Conservation (phyloP, 2,888 invertebrate genomes). For the Labia minor region DNA sequence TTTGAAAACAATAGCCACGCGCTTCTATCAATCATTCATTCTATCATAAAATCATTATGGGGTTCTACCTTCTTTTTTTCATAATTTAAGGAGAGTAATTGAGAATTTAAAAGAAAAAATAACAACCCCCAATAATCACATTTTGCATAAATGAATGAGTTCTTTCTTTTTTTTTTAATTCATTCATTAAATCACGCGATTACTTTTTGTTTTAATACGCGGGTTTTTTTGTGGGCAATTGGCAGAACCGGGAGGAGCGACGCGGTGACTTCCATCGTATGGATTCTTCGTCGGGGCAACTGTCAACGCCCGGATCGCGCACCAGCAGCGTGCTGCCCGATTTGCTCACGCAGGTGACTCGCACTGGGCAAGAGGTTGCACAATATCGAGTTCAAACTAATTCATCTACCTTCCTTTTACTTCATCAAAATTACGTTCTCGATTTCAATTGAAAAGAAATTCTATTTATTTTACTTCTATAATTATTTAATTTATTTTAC, state of each 20-base stretch:
- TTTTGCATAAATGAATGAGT: no score
- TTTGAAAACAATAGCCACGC: no score
- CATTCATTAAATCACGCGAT: no score
- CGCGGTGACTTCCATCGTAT: slow-evolving; percentile 45
- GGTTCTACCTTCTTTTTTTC: no score
- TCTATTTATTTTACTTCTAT: not conserved
- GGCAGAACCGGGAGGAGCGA: slow-evolving; percentile 29
- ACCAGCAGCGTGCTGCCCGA: slow-evolving; percentile 92
- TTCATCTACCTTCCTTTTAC: not conserved
- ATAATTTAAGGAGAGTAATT: no score
- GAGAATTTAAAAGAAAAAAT: no score
- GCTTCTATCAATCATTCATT: no score
- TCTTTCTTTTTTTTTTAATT: no score
- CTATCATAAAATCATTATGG: no score
- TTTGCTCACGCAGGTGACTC: slow-evolving; percentile 75
- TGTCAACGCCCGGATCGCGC: slow-evolving; percentile 46
- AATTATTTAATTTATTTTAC: not conserved
- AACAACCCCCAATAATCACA: no score
- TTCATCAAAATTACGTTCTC: not conserved
- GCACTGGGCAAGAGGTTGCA: not conserved
- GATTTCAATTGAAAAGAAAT: not conserved
- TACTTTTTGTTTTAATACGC: slow-evolving; percentile 4
- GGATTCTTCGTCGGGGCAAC: slow-evolving; percentile 40
- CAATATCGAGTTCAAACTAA: not conserved
- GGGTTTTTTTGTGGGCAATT: not conserved